phyloP scores from a whole-genome alignment of 2,888 invertebrate species.

The Metalampra italica region DNA sequence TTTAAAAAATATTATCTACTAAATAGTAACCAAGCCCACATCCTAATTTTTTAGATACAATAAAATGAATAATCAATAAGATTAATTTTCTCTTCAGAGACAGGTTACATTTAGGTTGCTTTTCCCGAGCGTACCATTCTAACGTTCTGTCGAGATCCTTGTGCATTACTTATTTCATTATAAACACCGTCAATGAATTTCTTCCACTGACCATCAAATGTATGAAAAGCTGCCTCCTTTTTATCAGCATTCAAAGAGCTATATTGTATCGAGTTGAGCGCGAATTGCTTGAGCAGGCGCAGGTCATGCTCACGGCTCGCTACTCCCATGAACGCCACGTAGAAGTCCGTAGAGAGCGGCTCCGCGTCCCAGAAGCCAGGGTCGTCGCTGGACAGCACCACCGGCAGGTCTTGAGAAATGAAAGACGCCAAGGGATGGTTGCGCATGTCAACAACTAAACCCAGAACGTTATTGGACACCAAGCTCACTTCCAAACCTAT shows the following conservation, averaged over 20 bases:
- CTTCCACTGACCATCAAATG: background rate
- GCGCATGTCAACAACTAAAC: conserved; percentile 83
- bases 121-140: too few species aligned
- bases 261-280: conserved; percentile 83
- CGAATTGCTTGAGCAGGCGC: conserved; percentile 84
- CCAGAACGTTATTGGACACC: conserved; percentile 87
- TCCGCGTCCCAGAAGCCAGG: conserved; percentile 87
- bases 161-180: background rate
- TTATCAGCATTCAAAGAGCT: background rate
- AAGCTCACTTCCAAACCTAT: conserved; percentile 89
- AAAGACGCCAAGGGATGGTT: conserved; percentile 85
- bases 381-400: conserved; percentile 88
- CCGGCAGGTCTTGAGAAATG: conserved; percentile 82
- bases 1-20: too few species aligned
- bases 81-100: too few species aligned
- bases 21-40: too few species aligned
- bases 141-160: too few species aligned
- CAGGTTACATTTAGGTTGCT: too few species aligned
- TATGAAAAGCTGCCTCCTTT: background rate
- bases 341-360: conserved; percentile 85
- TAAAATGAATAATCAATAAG: too few species aligned
- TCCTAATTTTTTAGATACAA: too few species aligned
- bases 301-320: conserved; percentile 84
- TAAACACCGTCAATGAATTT: background rate
- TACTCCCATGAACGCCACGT: conserved; percentile 86